Evolutionary conservation across 2,113 vertebrate species (phyloP).

Genomic region (Pardalotus punctatus): DNA sequence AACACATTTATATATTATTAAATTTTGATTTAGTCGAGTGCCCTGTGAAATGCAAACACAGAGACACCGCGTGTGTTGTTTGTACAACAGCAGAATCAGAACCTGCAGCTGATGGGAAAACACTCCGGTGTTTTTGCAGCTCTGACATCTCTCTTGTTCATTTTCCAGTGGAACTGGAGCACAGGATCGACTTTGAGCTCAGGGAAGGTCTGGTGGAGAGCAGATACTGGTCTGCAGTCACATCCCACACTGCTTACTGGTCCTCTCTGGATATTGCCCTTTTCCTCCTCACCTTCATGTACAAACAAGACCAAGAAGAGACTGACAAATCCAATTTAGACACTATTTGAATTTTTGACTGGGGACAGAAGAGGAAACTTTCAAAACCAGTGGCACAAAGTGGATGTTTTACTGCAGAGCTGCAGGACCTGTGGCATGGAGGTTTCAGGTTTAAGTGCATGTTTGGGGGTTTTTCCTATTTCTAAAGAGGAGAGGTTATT

Average conservation of each 20-base stretch:
- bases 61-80: accelerated
- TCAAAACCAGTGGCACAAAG: slow-evolving; percentile 24
- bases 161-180: slow-evolving; percentile 90
- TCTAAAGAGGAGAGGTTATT: slow-evolving; percentile 49
- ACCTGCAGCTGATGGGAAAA: not conserved
- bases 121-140: accelerated
- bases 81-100: not conserved
- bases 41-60: not conserved
- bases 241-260: slow-evolving; percentile 97
- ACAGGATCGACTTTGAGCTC: slow-evolving; percentile 94
- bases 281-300: slow-evolving; percentile 96
- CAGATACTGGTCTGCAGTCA: slow-evolving; percentile 97
- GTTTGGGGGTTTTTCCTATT: slow-evolving; percentile 56
- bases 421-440: slow-evolving; percentile 33
- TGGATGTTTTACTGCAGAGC: slow-evolving; percentile 28
- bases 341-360: slow-evolving; percentile 45
- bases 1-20: not conserved
- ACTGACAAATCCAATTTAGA: slow-evolving; percentile 68
- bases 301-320: slow-evolving; percentile 77
- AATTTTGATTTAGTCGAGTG: not conserved
- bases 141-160: not conserved
- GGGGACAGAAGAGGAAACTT: not conserved
- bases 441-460: slow-evolving; percentile 70
- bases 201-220: slow-evolving; percentile 96
- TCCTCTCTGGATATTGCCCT: slow-evolving; percentile 94